Evolutionary conservation across 2,888 invertebrate species (phyloP).

Genomic region (Calameuta idolon): DNA sequence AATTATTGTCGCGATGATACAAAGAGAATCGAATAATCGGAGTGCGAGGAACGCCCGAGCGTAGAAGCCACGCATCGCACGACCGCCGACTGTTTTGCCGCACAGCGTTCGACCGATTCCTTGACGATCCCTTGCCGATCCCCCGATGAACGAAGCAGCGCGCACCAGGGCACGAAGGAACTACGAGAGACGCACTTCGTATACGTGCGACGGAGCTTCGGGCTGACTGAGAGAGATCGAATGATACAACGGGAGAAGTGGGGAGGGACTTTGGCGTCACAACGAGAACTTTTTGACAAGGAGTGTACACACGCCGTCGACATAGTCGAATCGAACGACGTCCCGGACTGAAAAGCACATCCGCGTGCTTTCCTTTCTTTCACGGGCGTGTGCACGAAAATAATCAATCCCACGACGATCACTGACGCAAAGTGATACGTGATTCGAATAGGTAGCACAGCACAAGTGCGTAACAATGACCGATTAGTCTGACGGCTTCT

Average conservation of each 20-base stretch:
- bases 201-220: background rate
- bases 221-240: background rate
- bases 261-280: background rate
- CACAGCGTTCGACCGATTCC: constrained; percentile 38
- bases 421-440: background rate
- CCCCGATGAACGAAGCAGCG: constrained; percentile 6
- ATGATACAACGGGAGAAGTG: background rate
- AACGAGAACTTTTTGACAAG: background rate
- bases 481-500: background rate
- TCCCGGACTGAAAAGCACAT: background rate
- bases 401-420: background rate
- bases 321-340: background rate
- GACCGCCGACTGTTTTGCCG: constrained; percentile 42
- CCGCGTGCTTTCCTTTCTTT: background rate
- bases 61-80: constrained; percentile 31
- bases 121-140: constrained; percentile 27
- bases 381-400: background rate
- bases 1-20: background rate
- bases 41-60: constrained; percentile 11
- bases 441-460: background rate
- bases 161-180: background rate
- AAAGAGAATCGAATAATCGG: background rate
- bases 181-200: background rate
- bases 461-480: background rate
- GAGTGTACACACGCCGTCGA: background rate